Base-by-base conservation (phyloP, 2,113 vertebrate genomes). In the Castor canadensis region DNA sequence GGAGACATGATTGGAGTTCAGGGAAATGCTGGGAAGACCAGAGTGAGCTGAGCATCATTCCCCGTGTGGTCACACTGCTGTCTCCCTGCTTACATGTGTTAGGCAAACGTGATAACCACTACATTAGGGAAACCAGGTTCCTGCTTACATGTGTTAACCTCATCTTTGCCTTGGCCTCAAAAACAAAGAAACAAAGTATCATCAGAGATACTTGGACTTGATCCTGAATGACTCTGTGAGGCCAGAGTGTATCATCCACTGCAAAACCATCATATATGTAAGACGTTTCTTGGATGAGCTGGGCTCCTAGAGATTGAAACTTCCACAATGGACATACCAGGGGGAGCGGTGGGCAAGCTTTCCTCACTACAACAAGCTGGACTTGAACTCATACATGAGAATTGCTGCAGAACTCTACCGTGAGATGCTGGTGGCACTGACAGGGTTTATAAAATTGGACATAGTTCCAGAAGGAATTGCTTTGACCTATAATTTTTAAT, bases 101-200 rank as follows among this genome's bases (percentile, higher is more conserved):
- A 95, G n/a, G n/a, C n/a, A n/a, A n/a, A n/a, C n/a, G n/a, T n/a
- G n/a, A n/a, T n/a, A n/a, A n/a, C n/a, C n/a, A n/a, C n/a, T n/a
- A n/a, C n/a, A n/a, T n/a, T n/a, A n/a, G n/a, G n/a, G n/a, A n/a
- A n/a, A n/a, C n/a, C n/a, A n/a, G n/a, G n/a, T n/a, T n/a, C n/a
- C 52, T 10, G 52, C 52, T 52, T 52, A 15, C 15, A 52, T 52
- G 15, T 52, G 52, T 8, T 15, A 15, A 8, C 99, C 98, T 49
- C 99, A 99, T 66, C 98, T 99, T 82, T 99, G 99, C 95, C 99
- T 98, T 97, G 98, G 98, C 47, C 97, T 98, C 86, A 98, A 99
- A 97, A 99, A 98, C 91, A 98, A 99, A 98, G 99, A 99, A 98
- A 99, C 98, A 1, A 95, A 98, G 40, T 99, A 89, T 91, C 98